These are phyloP conservation scores for Mus spretus DNA, from an alignment of 2,797 vertebrate species.

Conservation along the genomic window DNA sequence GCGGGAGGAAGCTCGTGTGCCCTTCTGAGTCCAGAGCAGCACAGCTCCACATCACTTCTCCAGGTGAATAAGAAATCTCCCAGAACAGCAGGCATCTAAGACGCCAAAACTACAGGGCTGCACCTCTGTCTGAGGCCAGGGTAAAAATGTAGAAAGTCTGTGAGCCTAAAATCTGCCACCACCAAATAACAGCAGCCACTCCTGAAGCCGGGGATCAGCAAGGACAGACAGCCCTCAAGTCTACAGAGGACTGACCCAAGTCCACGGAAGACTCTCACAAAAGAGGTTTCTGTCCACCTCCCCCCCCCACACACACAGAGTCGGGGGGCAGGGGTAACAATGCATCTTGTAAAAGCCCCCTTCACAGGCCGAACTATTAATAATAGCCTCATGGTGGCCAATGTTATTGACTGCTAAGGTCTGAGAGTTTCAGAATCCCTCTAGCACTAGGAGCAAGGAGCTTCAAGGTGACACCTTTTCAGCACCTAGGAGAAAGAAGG, in stretches of 20 bases:
- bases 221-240: conserved; percentile 70
- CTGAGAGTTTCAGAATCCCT: conserved; percentile 60
- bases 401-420: conserved; percentile 66
- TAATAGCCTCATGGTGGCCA: conserved; percentile 74
- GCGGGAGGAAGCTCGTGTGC: conserved; percentile 18
- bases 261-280: conserved; percentile 77
- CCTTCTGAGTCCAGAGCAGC: conserved; percentile 60
- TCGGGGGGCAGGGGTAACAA: conserved; percentile 52
- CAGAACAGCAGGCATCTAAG: conserved; percentile 43
- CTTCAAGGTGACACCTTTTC: conserved; percentile 80
- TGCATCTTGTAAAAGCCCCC: conserved; percentile 73
- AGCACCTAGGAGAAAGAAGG: conserved; percentile 78
- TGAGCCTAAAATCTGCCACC: conserved; percentile 60
- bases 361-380: conserved; percentile 76
- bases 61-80: conserved; percentile 50
- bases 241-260: conserved; percentile 70
- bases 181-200: conserved; percentile 42
- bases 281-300: conserved; percentile 75
- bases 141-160: conserved; percentile 64
- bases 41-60: conserved; percentile 59
- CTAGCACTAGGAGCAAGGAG: conserved; percentile 55
- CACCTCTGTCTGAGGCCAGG: conserved; percentile 80
- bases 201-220: conserved; percentile 76
- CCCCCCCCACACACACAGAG: conserved; percentile 37
- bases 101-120: conserved; percentile 68